Evolutionary conservation across 1,140 invertebrate genomes (phyloP).

Genomic region (Diachasmimorpha longicaudata): DNA sequence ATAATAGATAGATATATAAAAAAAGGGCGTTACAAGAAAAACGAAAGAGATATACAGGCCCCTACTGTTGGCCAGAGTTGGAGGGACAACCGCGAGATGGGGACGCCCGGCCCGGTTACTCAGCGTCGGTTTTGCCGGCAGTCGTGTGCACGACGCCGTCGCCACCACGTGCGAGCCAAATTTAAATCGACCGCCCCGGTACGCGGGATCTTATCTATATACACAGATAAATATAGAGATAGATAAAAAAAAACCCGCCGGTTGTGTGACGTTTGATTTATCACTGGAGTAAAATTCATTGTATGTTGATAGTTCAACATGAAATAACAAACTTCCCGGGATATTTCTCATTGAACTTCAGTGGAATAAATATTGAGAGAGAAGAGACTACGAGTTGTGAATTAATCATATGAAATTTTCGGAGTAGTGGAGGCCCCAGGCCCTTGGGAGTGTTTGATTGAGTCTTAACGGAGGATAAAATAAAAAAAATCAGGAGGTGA

Average conservation of each 20-base stretch:
- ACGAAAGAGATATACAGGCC: neutral
- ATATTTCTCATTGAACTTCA: neutral
- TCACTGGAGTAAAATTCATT: neutral
- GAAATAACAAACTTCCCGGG: neutral
- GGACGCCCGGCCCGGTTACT: constrained; percentile 21
- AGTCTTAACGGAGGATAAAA: neutral
- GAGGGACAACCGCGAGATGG: constrained; percentile 27
- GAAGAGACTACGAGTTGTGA: neutral
- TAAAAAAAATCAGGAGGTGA: neutral
- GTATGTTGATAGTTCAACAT: neutral
- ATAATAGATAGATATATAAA: neutral
- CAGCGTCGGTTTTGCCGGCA: constrained; percentile 15
- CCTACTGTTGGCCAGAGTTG: neutral
- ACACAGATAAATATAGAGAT: neutral
- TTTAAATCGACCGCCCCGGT: constrained; percentile 18
- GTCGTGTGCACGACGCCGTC: constrained; percentile 24
- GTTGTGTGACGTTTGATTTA: neutral
- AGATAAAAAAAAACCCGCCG: neutral
- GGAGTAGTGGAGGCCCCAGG: neutral
- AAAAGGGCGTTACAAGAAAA: neutral
- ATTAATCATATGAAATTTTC: neutral
- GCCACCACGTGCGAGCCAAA: constrained; percentile 26
- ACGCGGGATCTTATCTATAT: constrained; percentile 14
- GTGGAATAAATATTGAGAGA: neutral
- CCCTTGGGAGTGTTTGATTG: neutral